Conservation (phyloP, 1,140 invertebrate genomes). For the Platyscapa corneri region DNA sequence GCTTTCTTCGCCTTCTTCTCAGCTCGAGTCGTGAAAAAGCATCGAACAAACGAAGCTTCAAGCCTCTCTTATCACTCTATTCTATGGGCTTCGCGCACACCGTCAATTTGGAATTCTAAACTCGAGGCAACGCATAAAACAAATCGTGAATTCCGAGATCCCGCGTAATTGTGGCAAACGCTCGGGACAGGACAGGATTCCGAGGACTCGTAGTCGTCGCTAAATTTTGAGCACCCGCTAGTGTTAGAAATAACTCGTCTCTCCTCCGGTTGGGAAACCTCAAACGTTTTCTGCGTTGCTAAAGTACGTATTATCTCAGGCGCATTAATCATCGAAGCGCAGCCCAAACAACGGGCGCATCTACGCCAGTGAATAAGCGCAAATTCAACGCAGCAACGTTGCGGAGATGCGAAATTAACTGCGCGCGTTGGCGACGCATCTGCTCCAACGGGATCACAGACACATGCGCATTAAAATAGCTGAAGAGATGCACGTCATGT, state of each 20-base stretch:
- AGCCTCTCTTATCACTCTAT: no score
- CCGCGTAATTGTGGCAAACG: background rate
- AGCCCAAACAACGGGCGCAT: background rate
- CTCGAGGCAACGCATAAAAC: background rate
- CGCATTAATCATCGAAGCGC: constrained; percentile 20
- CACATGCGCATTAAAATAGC: background rate
- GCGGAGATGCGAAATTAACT: constrained; percentile 33
- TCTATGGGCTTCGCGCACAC: background rate
- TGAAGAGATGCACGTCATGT: background rate
- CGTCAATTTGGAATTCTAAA: background rate
- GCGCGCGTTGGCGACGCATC: background rate
- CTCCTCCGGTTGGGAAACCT: background rate
- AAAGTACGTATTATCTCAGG: background rate
- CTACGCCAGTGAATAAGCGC: background rate
- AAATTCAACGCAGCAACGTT: background rate
- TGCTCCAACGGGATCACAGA: background rate
- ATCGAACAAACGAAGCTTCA: no score
- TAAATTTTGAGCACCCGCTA: background rate
- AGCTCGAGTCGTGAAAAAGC: no score
- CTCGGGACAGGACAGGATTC: background rate
- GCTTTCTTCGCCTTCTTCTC: no score
- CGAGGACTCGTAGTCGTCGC: background rate
- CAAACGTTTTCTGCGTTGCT: constrained; percentile 20
- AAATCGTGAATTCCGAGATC: background rate
- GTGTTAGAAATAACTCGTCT: background rate